Evolutionary conservation across 2,113 vertebrate species (phyloP).

Genomic region (Nothobranchius furzeri): DNA sequence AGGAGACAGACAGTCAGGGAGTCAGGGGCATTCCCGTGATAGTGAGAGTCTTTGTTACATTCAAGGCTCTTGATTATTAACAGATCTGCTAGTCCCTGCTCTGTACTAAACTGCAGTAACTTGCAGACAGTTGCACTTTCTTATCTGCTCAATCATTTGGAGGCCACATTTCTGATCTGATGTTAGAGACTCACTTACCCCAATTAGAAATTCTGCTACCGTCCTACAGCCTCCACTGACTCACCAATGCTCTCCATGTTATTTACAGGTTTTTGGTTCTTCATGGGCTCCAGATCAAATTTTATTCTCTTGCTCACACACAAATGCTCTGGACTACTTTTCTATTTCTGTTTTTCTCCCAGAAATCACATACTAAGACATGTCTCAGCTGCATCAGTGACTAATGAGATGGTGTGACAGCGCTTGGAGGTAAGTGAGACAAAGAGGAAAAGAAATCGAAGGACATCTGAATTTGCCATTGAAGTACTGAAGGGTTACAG

Average conservation of each 20-base stretch:
- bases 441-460: constrained; percentile 62
- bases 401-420: constrained; percentile 67
- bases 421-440: constrained; percentile 51
- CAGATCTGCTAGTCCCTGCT: background rate
- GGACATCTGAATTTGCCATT: constrained; percentile 69
- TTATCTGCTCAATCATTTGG: background rate
- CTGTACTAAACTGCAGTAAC: background rate
- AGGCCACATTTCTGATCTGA: background rate
- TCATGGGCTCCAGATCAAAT: background rate
- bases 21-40: no score
- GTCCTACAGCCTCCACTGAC: background rate
- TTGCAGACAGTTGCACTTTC: background rate
- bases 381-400: constrained; percentile 48
- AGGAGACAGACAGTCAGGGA: no score
- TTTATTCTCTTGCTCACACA: constrained; percentile 1
- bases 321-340: background rate
- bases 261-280: background rate
- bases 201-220: background rate
- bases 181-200: background rate
- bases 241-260: no score
- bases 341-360: constrained; percentile 18
- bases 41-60: background rate
- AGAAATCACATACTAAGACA: constrained; percentile 13
- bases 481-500: constrained; percentile 56
- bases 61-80: background rate